Evolutionary conservation across 2,797 vertebrate genomes (phyloP).

Genomic region (Crocodylus rhombifer): DNA sequence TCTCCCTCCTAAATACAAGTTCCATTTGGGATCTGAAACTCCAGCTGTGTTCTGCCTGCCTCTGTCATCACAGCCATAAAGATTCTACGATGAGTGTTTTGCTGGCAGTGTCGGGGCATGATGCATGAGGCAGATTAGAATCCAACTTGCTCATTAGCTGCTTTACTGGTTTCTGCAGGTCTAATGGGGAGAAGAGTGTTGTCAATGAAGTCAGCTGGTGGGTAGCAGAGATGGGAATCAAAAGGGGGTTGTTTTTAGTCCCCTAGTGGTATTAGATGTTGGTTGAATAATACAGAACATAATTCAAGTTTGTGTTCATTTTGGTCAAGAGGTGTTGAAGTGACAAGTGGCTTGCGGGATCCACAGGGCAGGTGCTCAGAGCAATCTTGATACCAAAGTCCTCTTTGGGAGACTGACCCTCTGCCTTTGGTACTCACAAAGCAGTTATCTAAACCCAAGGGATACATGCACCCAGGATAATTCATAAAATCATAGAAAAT

Average conservation of each 20-base stretch:
- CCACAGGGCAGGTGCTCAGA: neutral
- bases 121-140: neutral
- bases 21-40: constrained; percentile 72
- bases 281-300: neutral
- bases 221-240: neutral
- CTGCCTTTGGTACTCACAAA: too few species aligned
- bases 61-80: constrained; percentile 35
- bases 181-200: neutral
- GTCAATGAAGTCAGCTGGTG: neutral
- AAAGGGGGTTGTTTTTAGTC: neutral
- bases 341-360: neutral
- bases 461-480: too few species aligned
- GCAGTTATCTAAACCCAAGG: neutral
- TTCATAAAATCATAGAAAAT: too few species aligned
- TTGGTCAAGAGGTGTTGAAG: neutral
- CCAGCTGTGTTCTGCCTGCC: constrained; percentile 81
- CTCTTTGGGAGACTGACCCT: too few species aligned
- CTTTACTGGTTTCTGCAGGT: neutral
- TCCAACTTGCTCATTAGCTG: neutral
- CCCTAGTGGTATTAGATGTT: neutral
- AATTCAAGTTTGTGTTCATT: neutral
- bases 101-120: neutral
- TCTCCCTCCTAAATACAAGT: constrained; percentile 28
- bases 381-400: fast-evolving
- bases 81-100: neutral